Conservation (phyloP, 1,140 invertebrate genomes). For the Ceratosolen fusciceps region DNA sequence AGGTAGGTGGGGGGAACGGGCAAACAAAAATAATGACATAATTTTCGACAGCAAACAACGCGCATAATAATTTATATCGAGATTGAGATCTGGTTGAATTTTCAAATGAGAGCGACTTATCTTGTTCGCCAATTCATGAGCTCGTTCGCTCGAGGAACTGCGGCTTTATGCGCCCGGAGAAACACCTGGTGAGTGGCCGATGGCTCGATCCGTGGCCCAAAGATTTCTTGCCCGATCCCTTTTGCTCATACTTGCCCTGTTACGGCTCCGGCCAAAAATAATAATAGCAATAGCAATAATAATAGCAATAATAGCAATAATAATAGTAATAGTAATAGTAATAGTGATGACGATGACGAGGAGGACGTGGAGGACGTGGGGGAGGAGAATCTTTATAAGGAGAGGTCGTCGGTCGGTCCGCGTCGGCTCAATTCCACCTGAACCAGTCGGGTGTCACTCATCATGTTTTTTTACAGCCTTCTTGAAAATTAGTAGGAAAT, state of each 20-base stretch:
- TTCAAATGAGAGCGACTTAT: neutral
- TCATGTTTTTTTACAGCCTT: neutral
- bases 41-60: neutral
- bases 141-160: neutral
- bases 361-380: no score
- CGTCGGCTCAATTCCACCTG: neutral
- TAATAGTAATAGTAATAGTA: no score
- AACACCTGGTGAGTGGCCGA: neutral
- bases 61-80: neutral
- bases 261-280: neutral
- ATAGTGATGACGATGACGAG: no score
- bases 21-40: neutral
- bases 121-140: neutral
- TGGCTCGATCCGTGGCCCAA: neutral
- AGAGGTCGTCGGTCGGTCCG: constrained; percentile 3
- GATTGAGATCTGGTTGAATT: neutral
- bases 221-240: constrained; percentile 1
- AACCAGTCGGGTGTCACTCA: constrained; percentile 11
- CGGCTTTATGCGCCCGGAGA: neutral
- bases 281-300: no score
- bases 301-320: no score
- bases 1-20: no score
- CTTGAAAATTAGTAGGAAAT: constrained; percentile 17
- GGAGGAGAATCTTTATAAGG: neutral
- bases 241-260: constrained; percentile 2